A percentile compares a stretch with the other conserved stretches of the same genome.
Conservation (phyloP, 1,140 invertebrate species). For the Andricus grossulariae region DNA sequence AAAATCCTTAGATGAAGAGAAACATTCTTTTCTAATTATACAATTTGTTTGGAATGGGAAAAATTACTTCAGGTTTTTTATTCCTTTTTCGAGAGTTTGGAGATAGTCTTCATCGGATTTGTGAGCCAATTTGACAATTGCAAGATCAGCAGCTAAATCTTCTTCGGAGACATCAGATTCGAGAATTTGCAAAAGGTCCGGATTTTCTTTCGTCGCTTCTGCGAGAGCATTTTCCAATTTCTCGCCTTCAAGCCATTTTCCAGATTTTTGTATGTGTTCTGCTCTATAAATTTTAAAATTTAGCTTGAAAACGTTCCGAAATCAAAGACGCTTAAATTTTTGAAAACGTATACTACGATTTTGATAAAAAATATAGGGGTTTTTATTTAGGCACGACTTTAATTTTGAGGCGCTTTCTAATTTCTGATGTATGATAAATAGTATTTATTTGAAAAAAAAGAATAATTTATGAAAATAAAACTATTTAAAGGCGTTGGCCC, state of each 20-base stretch:
- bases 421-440: too few relatives aligned
- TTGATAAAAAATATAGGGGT: too few relatives aligned
- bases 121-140: constrained; percentile 60
- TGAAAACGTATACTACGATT: too few relatives aligned
- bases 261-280: constrained; percentile 57
- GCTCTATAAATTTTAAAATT: constrained; percentile 48
- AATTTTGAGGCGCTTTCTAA: too few relatives aligned
- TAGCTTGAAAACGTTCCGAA: too few relatives aligned
- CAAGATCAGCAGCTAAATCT: constrained; percentile 47
- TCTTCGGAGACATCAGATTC: constrained; percentile 44
- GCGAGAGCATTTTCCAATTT: constrained; percentile 62
- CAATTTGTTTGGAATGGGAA: neutral
- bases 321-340: too few relatives aligned
- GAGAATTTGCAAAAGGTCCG: constrained; percentile 61
- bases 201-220: constrained; percentile 58
- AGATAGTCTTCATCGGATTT: constrained; percentile 62
- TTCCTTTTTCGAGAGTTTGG: constrained; percentile 57
- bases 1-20: constrained; percentile 28
- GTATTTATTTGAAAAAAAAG: too few relatives aligned
- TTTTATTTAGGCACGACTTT: too few relatives aligned
- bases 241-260: constrained; percentile 56
- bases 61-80: constrained; percentile 64
- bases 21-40: constrained; percentile 24
- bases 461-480: too few relatives aligned
- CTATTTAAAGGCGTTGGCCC: too few relatives aligned